phyloP scores from a whole-genome alignment of 2,797 vertebrate species.

The Menidia menidia region DNA sequence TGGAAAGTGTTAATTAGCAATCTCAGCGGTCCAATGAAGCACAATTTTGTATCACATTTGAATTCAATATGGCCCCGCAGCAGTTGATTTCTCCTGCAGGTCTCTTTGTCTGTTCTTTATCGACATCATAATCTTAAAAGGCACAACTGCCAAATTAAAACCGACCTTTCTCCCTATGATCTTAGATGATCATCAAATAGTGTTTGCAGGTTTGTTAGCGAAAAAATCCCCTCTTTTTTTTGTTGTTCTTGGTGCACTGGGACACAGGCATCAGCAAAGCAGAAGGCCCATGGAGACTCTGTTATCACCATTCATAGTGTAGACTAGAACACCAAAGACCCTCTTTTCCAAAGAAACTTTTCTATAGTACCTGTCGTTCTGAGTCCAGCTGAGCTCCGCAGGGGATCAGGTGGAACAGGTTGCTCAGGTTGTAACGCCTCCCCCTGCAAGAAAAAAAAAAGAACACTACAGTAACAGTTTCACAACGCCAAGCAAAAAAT shows the following conservation, averaged over 20 bases:
- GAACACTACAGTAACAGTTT: constrained; percentile 27
- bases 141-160: constrained; percentile 15
- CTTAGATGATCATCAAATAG: not conserved
- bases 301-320: too few relatives aligned
- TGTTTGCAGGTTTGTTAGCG: not conserved
- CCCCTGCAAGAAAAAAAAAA: constrained; percentile 11
- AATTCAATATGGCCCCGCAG: constrained; percentile 49
- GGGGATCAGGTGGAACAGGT: constrained; percentile 51
- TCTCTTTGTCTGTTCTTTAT: constrained; percentile 5
- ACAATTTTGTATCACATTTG: constrained; percentile 50
- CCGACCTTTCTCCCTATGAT: constrained; percentile 9
- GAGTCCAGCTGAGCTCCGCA: constrained; percentile 32
- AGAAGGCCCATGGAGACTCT: too few relatives aligned
- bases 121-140: constrained; percentile 26
- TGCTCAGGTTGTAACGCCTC: constrained; percentile 31
- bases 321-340: too few relatives aligned
- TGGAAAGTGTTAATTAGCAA: constrained; percentile 56
- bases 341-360: constrained; percentile 10
- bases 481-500: constrained; percentile 42
- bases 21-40: constrained; percentile 46
- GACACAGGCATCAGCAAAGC: too few relatives aligned
- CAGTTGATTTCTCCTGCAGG: constrained; percentile 20
- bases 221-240: not conserved
- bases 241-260: too few relatives aligned
- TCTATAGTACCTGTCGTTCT: constrained; percentile 26